Conservation (phyloP, 2,888 invertebrate species). For the Leptarthrus brevirostris region DNA sequence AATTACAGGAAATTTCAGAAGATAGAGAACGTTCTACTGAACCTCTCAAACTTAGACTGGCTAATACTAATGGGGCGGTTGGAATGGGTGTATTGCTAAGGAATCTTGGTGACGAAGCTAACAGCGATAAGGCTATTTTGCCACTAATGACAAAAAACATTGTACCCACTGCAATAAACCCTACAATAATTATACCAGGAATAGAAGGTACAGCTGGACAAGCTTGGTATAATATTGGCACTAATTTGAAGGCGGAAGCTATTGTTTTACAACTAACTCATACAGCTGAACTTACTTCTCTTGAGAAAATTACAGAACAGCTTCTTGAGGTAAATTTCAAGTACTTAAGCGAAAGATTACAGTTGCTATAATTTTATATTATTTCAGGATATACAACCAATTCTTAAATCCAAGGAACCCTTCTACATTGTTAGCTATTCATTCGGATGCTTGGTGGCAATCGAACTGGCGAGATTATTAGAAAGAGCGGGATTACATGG, state of each 20-base stretch:
- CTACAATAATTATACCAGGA: constrained; percentile 72
- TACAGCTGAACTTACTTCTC: constrained; percentile 58
- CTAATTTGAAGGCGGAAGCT: constrained; percentile 58
- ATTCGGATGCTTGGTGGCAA: constrained; percentile 81
- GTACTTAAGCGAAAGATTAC: not conserved
- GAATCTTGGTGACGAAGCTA: constrained; percentile 73
- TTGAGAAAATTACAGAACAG: constrained; percentile 60
- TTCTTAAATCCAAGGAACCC: constrained; percentile 71
- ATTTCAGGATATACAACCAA: constrained; percentile 71
- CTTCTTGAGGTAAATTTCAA: constrained; percentile 59
- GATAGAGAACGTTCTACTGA: constrained; percentile 60
- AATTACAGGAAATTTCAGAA: constrained; percentile 63
- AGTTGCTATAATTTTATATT: not conserved
- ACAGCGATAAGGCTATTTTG: constrained; percentile 69
- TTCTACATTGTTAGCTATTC: constrained; percentile 90
- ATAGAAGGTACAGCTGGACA: constrained; percentile 74
- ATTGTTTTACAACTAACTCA: constrained; percentile 61
- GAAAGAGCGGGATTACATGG: constrained; percentile 76
- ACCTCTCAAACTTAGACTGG: constrained; percentile 61
- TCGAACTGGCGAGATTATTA: constrained; percentile 80
- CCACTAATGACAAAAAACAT: constrained; percentile 69
- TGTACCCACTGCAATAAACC: constrained; percentile 57
- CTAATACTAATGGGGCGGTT: constrained; percentile 59
- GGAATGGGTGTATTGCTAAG: constrained; percentile 72
- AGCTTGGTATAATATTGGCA: constrained; percentile 64